These are phyloP conservation scores for Pelusios castaneus DNA, from an alignment of 2,113 vertebrate genomes.

Conservation along the genomic window DNA sequence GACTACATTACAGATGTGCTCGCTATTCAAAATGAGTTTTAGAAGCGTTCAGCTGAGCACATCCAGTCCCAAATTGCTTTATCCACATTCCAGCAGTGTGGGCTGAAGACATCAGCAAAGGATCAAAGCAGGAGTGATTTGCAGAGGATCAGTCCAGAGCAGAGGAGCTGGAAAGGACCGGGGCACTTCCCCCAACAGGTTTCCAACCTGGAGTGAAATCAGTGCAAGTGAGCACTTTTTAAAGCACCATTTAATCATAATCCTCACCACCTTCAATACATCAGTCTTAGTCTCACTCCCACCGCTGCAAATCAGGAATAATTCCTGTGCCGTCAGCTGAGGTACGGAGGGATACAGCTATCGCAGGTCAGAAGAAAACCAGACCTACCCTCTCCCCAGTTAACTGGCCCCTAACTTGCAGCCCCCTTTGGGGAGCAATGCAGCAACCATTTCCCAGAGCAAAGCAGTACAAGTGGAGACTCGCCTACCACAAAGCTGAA, in stretches of 20 bases:
- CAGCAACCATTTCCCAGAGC: neutral
- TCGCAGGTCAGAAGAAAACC: neutral
- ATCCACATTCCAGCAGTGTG: constrained; percentile 48
- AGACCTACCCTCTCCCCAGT: neutral
- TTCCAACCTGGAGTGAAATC: neutral
- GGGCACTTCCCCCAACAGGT: constrained; percentile 3
- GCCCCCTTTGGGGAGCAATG: neutral
- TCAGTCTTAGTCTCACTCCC: neutral
- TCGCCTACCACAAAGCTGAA: neutral
- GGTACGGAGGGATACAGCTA: neutral
- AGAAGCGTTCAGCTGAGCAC: constrained; percentile 71
- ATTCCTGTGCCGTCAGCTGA: neutral
- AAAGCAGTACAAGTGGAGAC: neutral
- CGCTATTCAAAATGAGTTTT: constrained; percentile 48
- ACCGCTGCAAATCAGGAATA: neutral
- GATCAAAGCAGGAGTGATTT: constrained; percentile 46
- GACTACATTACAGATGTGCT: constrained; percentile 34
- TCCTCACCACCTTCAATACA: neutral
- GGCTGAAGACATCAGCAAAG: constrained; percentile 55
- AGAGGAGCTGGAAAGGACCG: constrained; percentile 27
- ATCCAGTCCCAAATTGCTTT: constrained; percentile 75
- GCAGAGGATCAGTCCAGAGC: constrained; percentile 19
- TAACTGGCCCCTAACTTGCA: neutral
- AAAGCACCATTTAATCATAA: neutral
- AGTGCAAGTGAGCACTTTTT: neutral